Base-by-base conservation (phyloP, 2,113 vertebrate species). In the Limnothrissa miodon region DNA sequence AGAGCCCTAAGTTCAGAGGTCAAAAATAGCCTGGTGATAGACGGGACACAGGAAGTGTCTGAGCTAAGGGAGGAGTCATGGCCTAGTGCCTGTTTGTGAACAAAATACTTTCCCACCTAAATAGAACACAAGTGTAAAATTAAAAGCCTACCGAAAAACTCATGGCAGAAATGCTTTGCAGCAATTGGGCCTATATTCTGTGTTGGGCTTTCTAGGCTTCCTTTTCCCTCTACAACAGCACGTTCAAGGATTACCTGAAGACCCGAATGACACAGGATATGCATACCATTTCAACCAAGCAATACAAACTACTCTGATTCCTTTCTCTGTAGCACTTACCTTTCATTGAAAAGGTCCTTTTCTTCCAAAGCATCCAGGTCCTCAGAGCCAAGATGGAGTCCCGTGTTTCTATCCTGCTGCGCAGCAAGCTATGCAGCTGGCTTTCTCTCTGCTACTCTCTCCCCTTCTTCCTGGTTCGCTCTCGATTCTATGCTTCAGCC, bases 381-480 rank as follows among this genome's bases (percentile, higher is more conserved):
- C 82, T 81, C 29, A 25, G 81, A 51, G 79, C 80, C 84, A 87
- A 87, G 82, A 85, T 87, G 86, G 84, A 85, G 74, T 83, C 84
- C 82, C 84, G 83, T 78, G 78, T 83, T 42, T 56, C 79, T 83
- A 79, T 80, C 82, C 59, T 86, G 79, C 66, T 62, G 82, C 81
- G 59, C 80, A 39, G 79, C 85, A 86, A 74, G 51, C 82, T 86
- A 80, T 81, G 82, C 66, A 80, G 82, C 85, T 83, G 79, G 46
- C 79, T 80, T 81, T 70, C 83, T 83, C 78, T 85, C 81, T 78
- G 51, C 66, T 84, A 39, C 33, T 74, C 66, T 74, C 66, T 42
- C 66, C 29, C 66, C 25, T 66, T 66, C 25, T 66, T 33, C n/a
- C 59, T 4, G 33, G 66, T 74, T 74, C 66, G 29, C 66, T 36